Base-by-base conservation (phyloP, 2,797 vertebrate genomes). In the Gymnopithys bicolor region DNA sequence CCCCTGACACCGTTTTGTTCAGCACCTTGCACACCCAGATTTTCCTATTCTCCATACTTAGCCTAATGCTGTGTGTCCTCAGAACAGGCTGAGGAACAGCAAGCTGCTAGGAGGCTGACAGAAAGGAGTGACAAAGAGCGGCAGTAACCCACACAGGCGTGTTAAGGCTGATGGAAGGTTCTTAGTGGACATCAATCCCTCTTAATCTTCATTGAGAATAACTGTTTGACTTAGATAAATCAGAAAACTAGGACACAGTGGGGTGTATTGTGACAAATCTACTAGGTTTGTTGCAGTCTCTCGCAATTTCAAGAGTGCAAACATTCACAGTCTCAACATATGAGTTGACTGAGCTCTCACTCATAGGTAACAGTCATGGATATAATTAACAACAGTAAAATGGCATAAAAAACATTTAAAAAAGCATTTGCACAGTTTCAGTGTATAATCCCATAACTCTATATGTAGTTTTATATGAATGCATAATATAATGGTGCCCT, bases 91-190 rank as follows among this genome's bases (percentile, higher is more conserved):
- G 46, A n/a, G 59, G 21, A 67, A 27, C 8, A 53, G 19, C 35
- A 1, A 2, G 0, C 24, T 64, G 51, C 53, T 79, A 52, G n/a
- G 15, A 87, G 6, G 6, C 13, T 64, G 46, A 43, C 43, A 68
- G 75, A 48, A 63, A 67, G 4, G n/a, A 67, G 13, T 48, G 68
- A 51, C 4, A 3, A 68, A 53, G n/a, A 84, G 15, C 0, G 0
- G 25, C 39, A 22, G 18, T 13, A 73, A 66, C 21, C 27, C 15
- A 69, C 4, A n/a, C 4, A 35, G 58, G 4, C 0, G 0, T 15
- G 17, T 43, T 51, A 49, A 63, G 13, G 22, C 8, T 52, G 41
- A n/a, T 51, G 22, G 39, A 24, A 87, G 41, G 13, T 27, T 81
- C 53, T n/a, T 23, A 32, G 74, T 0, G 2, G 48, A 23, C 15